These are phyloP conservation scores for Cyanistes caeruleus DNA, from an alignment of 2,113 vertebrate species.

Conservation along the genomic window DNA sequence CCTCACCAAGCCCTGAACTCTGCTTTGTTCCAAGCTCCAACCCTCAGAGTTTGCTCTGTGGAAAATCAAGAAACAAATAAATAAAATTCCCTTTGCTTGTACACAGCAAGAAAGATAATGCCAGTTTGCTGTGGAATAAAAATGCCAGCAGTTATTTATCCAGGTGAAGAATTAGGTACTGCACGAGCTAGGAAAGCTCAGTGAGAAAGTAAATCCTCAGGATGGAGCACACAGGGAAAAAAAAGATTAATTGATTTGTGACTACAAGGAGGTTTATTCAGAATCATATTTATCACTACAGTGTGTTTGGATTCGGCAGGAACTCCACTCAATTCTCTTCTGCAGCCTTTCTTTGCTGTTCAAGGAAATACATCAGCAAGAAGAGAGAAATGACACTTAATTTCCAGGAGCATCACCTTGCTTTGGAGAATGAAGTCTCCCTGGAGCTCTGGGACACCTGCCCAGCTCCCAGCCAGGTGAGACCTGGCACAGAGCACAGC, in stretches of 20 bases:
- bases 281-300: conserved; percentile 73
- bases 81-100: conserved; percentile 19
- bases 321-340: conserved; percentile 69
- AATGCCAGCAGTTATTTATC: conserved; percentile 65
- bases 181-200: conserved; percentile 27
- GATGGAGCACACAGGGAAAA: background rate
- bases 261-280: conserved; percentile 68
- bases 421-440: background rate
- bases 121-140: conserved; percentile 54
- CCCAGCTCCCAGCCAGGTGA: background rate
- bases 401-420: conserved; percentile 30
- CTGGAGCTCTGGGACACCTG: background rate
- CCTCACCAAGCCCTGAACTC: background rate
- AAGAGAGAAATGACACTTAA: conserved; percentile 43
- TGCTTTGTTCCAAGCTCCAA: background rate
- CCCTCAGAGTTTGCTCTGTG: background rate
- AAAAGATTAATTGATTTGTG: conserved; percentile 68
- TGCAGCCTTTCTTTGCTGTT: conserved; percentile 37
- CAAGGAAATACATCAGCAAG: background rate
- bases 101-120: conserved; percentile 60
- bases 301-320: conserved; percentile 66
- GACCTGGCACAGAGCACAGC: background rate
- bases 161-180: conserved; percentile 58
- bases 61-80: conserved; percentile 6
- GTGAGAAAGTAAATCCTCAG: conserved; percentile 63